Percentiles rank a stretch among this genome's conserved stretches.
These are phyloP conservation scores for Nematolebias whitei DNA, from an alignment of 2,113 vertebrate genomes.

Conservation along the genomic window DNA sequence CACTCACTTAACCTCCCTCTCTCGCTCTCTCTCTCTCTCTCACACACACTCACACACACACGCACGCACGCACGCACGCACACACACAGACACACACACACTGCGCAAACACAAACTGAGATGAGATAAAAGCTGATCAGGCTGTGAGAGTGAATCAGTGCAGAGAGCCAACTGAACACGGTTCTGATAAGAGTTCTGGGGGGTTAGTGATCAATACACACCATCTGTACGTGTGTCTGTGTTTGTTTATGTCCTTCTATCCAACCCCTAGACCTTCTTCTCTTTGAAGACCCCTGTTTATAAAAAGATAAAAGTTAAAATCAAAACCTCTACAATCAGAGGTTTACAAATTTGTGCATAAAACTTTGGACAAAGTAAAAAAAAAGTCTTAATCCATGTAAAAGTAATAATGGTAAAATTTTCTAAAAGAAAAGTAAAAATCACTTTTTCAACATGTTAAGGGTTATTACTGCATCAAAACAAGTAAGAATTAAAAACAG, in stretches of 20 bases:
- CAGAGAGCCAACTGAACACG: constrained; percentile 29
- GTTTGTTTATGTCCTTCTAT: neutral
- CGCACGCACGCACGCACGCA: too few species aligned
- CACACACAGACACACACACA: constrained; percentile 15
- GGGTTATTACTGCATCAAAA: too few species aligned
- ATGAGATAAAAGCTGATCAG: constrained; percentile 43
- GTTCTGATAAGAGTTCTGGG: constrained; percentile 41
- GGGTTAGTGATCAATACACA: constrained; percentile 46
- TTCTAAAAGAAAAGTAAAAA: too few species aligned
- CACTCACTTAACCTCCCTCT: constrained; percentile 14
- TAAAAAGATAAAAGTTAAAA: too few species aligned
- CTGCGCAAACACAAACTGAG: constrained; percentile 11
- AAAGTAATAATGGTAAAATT: too few species aligned
- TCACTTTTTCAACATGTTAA: too few species aligned
- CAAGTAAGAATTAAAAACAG: too few species aligned
- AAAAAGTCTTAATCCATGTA: too few species aligned
- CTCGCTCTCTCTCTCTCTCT: too few species aligned
- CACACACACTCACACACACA: too few species aligned
- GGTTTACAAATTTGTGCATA: neutral
- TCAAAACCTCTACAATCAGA: too few species aligned
- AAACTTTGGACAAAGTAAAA: neutral
- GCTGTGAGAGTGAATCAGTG: constrained; percentile 48
- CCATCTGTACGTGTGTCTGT: constrained; percentile 33
- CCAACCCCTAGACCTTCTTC: neutral
- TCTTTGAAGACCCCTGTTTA: neutral